These are phyloP conservation scores for Arizona elegans DNA, from an alignment of 2,113 vertebrate species.

Conservation along the genomic window DNA sequence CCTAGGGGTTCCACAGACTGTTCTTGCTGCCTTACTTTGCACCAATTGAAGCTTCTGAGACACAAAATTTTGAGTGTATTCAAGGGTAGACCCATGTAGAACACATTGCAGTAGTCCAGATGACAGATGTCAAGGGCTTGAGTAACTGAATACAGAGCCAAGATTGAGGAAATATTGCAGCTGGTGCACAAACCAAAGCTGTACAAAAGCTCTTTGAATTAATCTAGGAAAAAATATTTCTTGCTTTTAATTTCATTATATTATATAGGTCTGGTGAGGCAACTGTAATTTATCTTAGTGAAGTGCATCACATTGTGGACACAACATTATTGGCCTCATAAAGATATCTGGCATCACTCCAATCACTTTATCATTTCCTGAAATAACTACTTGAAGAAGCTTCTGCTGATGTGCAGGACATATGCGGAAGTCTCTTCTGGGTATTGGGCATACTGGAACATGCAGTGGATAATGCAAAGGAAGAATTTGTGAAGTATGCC, in stretches of 20 bases:
- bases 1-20: too few species aligned
- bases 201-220: neutral
- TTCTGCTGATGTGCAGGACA: neutral
- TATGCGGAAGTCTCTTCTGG: neutral
- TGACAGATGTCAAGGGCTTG: too few species aligned
- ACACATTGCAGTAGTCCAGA: too few species aligned
- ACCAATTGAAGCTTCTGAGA: too few species aligned
- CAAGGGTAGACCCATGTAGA: too few species aligned
- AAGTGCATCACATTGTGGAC: neutral
- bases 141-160: too few species aligned
- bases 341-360: neutral
- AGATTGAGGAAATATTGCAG: too few species aligned
- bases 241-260: neutral
- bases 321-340: neutral
- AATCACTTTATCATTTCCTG: neutral
- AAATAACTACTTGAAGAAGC: neutral
- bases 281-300: neutral
- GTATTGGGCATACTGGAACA: neutral
- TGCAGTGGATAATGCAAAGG: neutral
- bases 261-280: neutral
- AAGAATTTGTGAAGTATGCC: neutral
- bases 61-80: too few species aligned
- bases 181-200: too few species aligned
- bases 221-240: neutral
- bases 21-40: too few species aligned